Conservation (phyloP, 2,888 invertebrate genomes). For the Trachelus troglodyta region DNA sequence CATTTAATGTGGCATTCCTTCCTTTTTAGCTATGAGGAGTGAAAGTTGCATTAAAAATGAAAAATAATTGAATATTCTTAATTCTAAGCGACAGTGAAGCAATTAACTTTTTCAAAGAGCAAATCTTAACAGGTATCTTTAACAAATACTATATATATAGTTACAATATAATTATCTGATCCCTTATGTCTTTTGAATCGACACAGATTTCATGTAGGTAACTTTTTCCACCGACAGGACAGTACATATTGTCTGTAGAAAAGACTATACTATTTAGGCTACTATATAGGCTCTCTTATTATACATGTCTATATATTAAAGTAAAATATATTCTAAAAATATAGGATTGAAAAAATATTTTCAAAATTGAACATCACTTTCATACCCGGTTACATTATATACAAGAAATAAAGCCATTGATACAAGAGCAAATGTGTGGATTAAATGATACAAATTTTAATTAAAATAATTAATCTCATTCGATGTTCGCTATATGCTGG, state of each 20-base stretch:
- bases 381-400: not conserved
- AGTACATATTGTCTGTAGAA: not conserved
- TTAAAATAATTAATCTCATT: not conserved
- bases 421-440: not conserved
- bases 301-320: not conserved
- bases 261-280: not conserved
- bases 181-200: not conserved
- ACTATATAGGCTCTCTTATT: not conserved
- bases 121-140: not conserved
- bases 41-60: not conserved
- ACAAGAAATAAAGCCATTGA: not conserved
- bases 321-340: not conserved
- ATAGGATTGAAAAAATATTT: not conserved
- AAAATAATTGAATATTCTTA: not conserved
- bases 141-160: not conserved
- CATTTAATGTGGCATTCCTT: not conserved
- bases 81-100: not conserved
- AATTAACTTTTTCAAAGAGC: not conserved
- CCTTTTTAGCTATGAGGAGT: not conserved
- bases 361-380: not conserved
- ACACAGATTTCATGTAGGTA: not conserved
- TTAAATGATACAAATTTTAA: not conserved
- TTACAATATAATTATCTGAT: not conserved
- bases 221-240: not conserved
- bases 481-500: not conserved